phyloP scores from a whole-genome alignment of 2,797 vertebrate species.

The Pseudopleuronectes americanus region DNA sequence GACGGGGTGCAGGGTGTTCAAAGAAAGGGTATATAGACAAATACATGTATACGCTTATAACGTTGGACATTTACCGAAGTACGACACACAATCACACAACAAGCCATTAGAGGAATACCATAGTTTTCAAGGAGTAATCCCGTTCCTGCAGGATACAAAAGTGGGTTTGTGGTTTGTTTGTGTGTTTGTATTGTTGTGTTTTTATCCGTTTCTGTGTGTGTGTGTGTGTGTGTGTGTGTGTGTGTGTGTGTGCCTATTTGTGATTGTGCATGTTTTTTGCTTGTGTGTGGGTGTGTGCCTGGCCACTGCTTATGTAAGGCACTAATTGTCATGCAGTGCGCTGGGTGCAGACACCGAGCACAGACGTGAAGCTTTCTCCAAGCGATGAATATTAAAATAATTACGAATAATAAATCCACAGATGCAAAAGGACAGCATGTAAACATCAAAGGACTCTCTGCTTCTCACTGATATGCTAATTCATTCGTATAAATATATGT shows the following conservation, averaged over 20 bases:
- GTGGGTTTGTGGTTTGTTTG: conserved; percentile 39
- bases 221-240: conserved; percentile 13
- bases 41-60: conserved; percentile 3
- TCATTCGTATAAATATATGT: conserved; percentile 6
- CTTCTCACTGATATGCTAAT: conserved; percentile 20
- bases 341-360: conserved; percentile 66
- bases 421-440: conserved; percentile 47
- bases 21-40: conserved; percentile 28
- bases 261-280: conserved; percentile 21
- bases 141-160: conserved; percentile 40
- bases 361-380: conserved; percentile 61
- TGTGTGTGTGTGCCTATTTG: conserved; percentile 28
- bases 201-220: conserved; percentile 31
- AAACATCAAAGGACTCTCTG: conserved; percentile 65
- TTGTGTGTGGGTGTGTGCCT: conserved; percentile 57
- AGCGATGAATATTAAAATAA: conserved; percentile 72
- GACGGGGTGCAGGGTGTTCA: conserved; percentile 22
- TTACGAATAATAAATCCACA: conserved; percentile 58
- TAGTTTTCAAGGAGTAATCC: conserved; percentile 15
- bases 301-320: conserved; percentile 71
- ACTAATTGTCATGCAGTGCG: conserved; percentile 77
- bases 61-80: conserved; percentile 25
- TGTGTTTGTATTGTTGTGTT: conserved; percentile 45
- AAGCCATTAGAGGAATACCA: conserved; percentile 34
- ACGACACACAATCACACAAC: conserved; percentile 16